Percentiles rank a stretch among this genome's conserved stretches.
Conservation (phyloP, 2,797 vertebrate species). For the Scolopax bukidnonensis region DNA sequence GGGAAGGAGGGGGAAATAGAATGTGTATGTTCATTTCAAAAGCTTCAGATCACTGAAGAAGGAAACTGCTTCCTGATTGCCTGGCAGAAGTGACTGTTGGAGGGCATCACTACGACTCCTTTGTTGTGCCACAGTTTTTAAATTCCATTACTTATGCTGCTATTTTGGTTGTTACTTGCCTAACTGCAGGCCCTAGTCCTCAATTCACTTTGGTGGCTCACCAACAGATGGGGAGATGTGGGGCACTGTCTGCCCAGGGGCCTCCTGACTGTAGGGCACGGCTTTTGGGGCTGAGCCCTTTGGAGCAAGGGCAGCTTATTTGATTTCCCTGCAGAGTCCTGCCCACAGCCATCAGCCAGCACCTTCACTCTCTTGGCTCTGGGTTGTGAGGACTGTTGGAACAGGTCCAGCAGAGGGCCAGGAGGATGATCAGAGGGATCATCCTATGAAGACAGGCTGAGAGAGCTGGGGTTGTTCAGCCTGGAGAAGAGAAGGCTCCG, state of each 20-base stretch:
- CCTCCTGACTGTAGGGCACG: fast-evolving
- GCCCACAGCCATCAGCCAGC: not conserved
- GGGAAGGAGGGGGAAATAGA: not conserved
- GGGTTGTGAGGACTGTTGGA: too few species aligned
- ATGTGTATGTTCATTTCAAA: not conserved
- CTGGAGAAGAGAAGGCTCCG: too few species aligned
- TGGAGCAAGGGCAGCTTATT: not conserved
- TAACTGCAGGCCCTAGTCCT: not conserved
- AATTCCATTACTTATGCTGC: not conserved
- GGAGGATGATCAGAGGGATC: too few species aligned
- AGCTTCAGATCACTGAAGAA: constrained; percentile 5
- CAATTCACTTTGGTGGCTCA: not conserved
- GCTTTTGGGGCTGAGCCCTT: not conserved
- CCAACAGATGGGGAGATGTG: not conserved
- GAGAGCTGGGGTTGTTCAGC: too few species aligned
- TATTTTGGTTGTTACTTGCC: not conserved
- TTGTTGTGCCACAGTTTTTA: not conserved
- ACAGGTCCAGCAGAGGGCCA: too few species aligned
- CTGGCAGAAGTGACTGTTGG: not conserved
- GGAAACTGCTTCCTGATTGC: not conserved
- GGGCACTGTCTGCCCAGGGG: not conserved
- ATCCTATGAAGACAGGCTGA: too few species aligned
- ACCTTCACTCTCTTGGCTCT: not conserved
- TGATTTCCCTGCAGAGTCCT: not conserved
- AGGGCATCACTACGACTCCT: not conserved